These are phyloP conservation scores for Poecile montanus DNA, from an alignment of 2,797 vertebrate species.

Conservation along the genomic window DNA sequence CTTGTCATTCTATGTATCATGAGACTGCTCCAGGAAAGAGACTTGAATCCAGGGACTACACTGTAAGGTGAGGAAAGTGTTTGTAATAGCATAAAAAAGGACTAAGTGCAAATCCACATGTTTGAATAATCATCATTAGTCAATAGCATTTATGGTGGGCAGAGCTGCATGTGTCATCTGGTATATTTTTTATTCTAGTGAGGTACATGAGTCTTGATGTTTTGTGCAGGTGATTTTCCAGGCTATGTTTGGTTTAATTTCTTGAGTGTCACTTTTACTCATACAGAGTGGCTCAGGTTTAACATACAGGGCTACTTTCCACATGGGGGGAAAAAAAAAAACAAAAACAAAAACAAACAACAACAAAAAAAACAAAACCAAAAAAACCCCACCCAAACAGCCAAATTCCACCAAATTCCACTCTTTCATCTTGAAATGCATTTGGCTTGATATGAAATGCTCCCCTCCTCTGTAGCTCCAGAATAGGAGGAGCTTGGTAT, in stretches of 20 bases:
- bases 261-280: background rate
- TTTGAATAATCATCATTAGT: background rate
- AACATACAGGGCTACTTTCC: background rate
- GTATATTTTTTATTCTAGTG: background rate
- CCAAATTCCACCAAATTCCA: background rate
- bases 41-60: background rate
- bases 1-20: background rate
- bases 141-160: background rate
- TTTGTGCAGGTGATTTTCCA: background rate
- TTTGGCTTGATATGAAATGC: background rate
- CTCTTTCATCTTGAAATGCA: background rate
- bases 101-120: background rate
- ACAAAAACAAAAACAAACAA: background rate
- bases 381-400: too few species aligned
- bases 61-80: background rate
- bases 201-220: background rate
- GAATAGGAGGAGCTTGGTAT: constrained; percentile 67
- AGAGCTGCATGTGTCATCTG: background rate
- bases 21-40: background rate
- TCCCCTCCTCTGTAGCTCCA: constrained; percentile 31
- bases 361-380: background rate
- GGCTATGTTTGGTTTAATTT: background rate
- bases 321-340: background rate
- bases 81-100: background rate
- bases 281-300: background rate